Conservation (phyloP, 2,888 invertebrate species). For the Erannis defoliaria region DNA sequence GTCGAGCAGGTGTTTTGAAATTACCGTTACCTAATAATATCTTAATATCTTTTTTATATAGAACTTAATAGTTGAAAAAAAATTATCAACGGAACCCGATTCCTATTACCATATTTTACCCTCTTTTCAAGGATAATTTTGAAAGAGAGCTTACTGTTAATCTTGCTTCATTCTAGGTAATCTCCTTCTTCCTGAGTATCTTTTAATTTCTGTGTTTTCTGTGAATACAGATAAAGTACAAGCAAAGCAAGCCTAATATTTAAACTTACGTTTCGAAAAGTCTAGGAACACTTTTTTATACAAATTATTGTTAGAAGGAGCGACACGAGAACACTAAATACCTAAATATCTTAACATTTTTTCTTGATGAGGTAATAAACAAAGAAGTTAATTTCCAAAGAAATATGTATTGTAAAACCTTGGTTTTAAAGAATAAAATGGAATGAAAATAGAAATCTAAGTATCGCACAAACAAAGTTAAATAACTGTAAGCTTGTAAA, state of each 20-base stretch:
- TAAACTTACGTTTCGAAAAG: not conserved
- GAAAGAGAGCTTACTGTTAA: conserved; percentile 21
- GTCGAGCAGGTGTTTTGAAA: too few species aligned
- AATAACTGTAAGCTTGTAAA: conserved; percentile 4
- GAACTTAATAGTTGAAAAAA: not conserved
- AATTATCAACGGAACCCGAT: not conserved
- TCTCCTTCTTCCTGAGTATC: conserved; percentile 24
- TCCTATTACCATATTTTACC: not conserved
- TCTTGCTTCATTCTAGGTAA: conserved; percentile 28
- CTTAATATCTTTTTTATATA: too few species aligned
- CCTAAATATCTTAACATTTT: not conserved
- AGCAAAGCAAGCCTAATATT: not conserved
- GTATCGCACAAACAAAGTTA: not conserved
- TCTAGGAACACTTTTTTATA: not conserved
- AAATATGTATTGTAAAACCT: not conserved
- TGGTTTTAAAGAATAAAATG: not conserved
- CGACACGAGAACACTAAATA: not conserved
- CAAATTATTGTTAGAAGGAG: not conserved
- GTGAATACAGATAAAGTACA: not conserved
- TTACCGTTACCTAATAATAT: too few species aligned
- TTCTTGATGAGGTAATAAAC: not conserved
- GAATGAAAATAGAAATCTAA: not conserved
- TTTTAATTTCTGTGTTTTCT: not conserved
- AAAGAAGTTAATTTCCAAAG: not conserved
- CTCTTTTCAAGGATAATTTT: not conserved